Base-by-base conservation (phyloP, 2,888 invertebrate species). In the Scaptomyza parva region DNA sequence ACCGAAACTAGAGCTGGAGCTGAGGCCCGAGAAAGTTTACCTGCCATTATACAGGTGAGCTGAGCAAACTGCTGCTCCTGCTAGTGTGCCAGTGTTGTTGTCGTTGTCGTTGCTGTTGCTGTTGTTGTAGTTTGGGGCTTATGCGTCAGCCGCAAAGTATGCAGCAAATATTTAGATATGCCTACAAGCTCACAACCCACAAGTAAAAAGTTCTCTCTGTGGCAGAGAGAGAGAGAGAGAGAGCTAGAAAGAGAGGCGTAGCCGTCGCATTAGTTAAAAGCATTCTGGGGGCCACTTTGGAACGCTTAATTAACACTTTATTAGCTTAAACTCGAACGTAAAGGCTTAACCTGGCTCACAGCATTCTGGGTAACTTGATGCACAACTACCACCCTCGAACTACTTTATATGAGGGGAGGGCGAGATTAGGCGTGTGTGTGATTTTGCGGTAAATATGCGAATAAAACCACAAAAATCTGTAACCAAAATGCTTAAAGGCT, bases 131-230 rank as follows among this genome's bases (percentile, higher is more conserved):
- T 44, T 28, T 26, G 43, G 37, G 45, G 45, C 40, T 66, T 69
- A 73, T 79, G 79, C 75, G 71, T 84, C 85, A 79, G 78, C 85
- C 80, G 33, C 85, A 80, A 80, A 78, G 70, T 84, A 80, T 80
- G 79, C 81, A 80, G 81, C 78, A 84, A 79, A 79, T 79, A 79
- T 78, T 83, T 78, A 83, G 81, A 83, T 68, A 83, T 76, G 80
- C 78, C 78, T 83, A 83, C 58, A 48, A 35, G 33, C 43, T 60
- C 47, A 37, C 35, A 20, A 20, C 11, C 48, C 30, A 41, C 41
- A 41, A 58, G 59, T 40, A 43, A 66, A 66, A 73, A 78, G 61
- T 73, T 41, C 24, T 28, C 14, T 35, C 28, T n/a, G 3, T 2
- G 22, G 5, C 2, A 22, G 5, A 5, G 22, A 22, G 22, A 3